These are phyloP conservation scores for Halictus rubicundus DNA, from an alignment of 1,140 invertebrate species.

Conservation along the genomic window DNA sequence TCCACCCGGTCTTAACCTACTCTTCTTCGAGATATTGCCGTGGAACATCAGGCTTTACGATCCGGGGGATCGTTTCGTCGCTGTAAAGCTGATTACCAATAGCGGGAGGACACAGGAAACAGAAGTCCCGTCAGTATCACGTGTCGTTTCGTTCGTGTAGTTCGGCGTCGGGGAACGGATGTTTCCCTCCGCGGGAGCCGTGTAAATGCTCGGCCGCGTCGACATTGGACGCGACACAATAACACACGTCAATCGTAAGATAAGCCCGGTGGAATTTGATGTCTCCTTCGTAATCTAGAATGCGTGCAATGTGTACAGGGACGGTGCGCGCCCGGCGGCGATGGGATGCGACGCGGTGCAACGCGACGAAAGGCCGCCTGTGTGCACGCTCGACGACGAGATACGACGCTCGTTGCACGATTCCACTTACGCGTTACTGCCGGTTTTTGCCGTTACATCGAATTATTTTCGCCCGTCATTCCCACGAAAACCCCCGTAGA, in stretches of 20 bases:
- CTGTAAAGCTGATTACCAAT: slow-evolving; percentile 63
- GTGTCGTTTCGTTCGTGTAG: slow-evolving; percentile 18
- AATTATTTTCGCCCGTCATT: slow-evolving; percentile 64
- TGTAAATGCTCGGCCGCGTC: background rate
- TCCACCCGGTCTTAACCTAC: background rate
- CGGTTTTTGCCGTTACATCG: slow-evolving; percentile 59
- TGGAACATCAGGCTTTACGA: background rate
- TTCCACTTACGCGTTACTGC: slow-evolving; percentile 48
- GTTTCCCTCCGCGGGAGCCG: slow-evolving; percentile 19
- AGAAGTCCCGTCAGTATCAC: slow-evolving; percentile 25
- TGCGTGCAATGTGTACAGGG: slow-evolving; percentile 49
- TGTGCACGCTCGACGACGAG: background rate
- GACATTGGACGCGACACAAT: slow-evolving; percentile 5
- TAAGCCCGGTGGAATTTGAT: slow-evolving; percentile 51
- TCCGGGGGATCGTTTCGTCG: slow-evolving; percentile 62
- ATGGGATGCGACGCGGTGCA: background rate
- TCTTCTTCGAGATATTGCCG: background rate
- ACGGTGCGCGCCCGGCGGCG: slow-evolving; percentile 25
- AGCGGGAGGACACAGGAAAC: slow-evolving; percentile 35
- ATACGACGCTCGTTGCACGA: slow-evolving; percentile 47
- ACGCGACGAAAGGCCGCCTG: no score
- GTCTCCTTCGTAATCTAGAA: slow-evolving; percentile 59
- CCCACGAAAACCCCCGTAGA: slow-evolving; percentile 27
- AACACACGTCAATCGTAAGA: slow-evolving; percentile 26
- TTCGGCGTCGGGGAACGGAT: slow-evolving; percentile 30